Conservation (phyloP, 2,888 invertebrate species). For the Oscheius sp. region DNA sequence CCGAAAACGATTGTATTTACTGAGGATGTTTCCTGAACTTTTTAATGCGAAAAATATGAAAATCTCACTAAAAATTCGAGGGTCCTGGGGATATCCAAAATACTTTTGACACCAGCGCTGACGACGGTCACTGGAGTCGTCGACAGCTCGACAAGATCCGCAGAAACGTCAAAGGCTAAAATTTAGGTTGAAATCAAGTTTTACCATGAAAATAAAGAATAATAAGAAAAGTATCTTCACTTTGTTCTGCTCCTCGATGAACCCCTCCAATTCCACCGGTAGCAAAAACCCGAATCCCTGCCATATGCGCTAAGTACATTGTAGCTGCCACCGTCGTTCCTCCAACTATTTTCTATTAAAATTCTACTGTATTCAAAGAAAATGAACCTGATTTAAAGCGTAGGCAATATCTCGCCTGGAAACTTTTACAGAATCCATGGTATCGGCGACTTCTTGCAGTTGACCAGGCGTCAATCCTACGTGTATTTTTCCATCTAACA, state of each 20-base stretch:
- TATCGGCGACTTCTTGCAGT: slow-evolving; percentile 80
- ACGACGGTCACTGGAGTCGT: slow-evolving; percentile 88
- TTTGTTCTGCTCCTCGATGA: slow-evolving; percentile 87
- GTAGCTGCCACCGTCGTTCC: slow-evolving; percentile 98
- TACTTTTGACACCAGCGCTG: slow-evolving; percentile 95
- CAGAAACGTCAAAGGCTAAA: slow-evolving; percentile 86
- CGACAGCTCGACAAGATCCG: slow-evolving; percentile 91
- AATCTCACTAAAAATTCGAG: slow-evolving; percentile 86
- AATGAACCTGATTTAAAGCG: slow-evolving; percentile 54
- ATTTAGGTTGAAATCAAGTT: slow-evolving; percentile 6
- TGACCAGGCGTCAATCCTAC: slow-evolving; percentile 78
- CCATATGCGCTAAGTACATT: slow-evolving; percentile 84
- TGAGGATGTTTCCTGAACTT: slow-evolving; percentile 88
- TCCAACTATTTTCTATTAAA: slow-evolving; percentile 76
- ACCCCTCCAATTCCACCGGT: slow-evolving; percentile 95
- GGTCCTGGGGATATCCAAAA: slow-evolving; percentile 92
- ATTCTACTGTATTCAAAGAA: not conserved
- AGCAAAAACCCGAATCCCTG: slow-evolving; percentile 89
- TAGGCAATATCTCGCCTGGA: slow-evolving; percentile 79
- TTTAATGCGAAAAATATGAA: not conserved
- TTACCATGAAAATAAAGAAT: too few relatives aligned
- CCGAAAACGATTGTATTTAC: slow-evolving; percentile 88
- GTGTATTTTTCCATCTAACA: slow-evolving; percentile 81
- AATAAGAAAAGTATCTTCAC: too few relatives aligned
- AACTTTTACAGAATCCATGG: slow-evolving; percentile 81